These are phyloP conservation scores for Atherinomorus stipes DNA, from an alignment of 2,113 vertebrate genomes.

Conservation along the genomic window DNA sequence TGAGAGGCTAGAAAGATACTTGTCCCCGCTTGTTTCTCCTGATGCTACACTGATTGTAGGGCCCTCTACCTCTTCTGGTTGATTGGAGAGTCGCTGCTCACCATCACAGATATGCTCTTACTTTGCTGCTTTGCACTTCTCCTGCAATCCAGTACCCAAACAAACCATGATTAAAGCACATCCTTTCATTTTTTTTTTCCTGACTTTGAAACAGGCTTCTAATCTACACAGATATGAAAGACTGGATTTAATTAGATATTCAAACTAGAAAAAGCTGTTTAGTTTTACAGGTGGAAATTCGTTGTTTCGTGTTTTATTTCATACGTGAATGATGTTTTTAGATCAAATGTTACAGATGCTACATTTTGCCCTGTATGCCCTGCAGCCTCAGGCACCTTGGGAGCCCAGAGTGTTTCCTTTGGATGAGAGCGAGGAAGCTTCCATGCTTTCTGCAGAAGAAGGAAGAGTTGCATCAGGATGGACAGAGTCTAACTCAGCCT, in stretches of 20 bases:
- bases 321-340: not conserved
- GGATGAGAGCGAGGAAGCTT: constrained; percentile 29
- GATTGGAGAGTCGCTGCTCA: constrained; percentile 57
- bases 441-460: constrained; percentile 29
- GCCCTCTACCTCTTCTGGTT: constrained; percentile 48
- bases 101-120: constrained; percentile 19
- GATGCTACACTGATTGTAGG: constrained; percentile 59
- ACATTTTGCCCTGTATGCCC: constrained; percentile 1
- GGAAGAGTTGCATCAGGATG: not conserved
- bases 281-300: not conserved
- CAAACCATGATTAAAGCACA: constrained; percentile 31
- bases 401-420: constrained; percentile 65
- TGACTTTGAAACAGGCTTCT: not conserved
- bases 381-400: constrained; percentile 61
- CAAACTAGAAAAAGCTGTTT: not conserved
- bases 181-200: not conserved
- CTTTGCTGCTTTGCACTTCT: constrained; percentile 12
- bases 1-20: constrained; percentile 48
- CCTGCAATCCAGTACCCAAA: constrained; percentile 28
- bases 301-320: too few species aligned
- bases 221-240: not conserved
- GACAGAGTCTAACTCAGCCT: constrained; percentile 2
- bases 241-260: not conserved
- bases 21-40: constrained; percentile 31
- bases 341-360: too few species aligned